These are phyloP conservation scores for Copidosoma floridanum DNA, from an alignment of 1,140 invertebrate genomes.

Conservation along the genomic window DNA sequence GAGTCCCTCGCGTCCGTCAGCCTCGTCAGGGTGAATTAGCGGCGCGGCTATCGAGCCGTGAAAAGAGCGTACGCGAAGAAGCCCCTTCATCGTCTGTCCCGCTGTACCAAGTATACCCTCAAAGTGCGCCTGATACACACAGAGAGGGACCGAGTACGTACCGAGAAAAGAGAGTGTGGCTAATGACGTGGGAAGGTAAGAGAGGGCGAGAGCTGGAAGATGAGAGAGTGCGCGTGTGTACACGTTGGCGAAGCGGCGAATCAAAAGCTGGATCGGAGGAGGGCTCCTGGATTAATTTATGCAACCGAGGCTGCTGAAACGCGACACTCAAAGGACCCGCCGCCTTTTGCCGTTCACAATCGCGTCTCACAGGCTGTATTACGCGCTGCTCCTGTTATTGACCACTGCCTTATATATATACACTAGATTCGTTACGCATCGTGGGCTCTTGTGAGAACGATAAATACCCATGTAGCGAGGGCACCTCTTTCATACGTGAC, in stretches of 20 bases:
- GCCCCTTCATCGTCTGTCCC: constrained; percentile 31
- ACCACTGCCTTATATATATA: too few relatives aligned
- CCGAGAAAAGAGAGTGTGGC: constrained; percentile 29
- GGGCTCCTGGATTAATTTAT: constrained; percentile 55
- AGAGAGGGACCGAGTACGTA: constrained; percentile 17
- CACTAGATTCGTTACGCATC: constrained; percentile 31
- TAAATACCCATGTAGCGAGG: too few relatives aligned
- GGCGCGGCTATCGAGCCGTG: constrained; percentile 43
- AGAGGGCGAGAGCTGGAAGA: constrained; percentile 29
- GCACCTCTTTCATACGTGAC: too few relatives aligned
- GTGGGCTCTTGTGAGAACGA: too few relatives aligned
- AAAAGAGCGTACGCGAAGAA: constrained; percentile 47
- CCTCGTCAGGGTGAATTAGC: constrained; percentile 49
- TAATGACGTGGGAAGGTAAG: constrained; percentile 30
- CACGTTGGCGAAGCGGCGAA: constrained; percentile 41
- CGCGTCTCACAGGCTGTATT: too few relatives aligned
- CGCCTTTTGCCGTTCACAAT: too few relatives aligned
- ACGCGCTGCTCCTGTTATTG: too few relatives aligned
- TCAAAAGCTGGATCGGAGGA: constrained; percentile 56
- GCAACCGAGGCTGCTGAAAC: constrained; percentile 55
- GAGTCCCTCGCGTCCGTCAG: constrained; percentile 2
- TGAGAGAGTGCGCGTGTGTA: background rate
- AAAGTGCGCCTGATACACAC: constrained; percentile 30
- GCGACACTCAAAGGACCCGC: constrained; percentile 53
- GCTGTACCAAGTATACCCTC: constrained; percentile 33